These are phyloP conservation scores for Morone saxatilis DNA, from an alignment of 2,113 vertebrate species.

Conservation along the genomic window DNA sequence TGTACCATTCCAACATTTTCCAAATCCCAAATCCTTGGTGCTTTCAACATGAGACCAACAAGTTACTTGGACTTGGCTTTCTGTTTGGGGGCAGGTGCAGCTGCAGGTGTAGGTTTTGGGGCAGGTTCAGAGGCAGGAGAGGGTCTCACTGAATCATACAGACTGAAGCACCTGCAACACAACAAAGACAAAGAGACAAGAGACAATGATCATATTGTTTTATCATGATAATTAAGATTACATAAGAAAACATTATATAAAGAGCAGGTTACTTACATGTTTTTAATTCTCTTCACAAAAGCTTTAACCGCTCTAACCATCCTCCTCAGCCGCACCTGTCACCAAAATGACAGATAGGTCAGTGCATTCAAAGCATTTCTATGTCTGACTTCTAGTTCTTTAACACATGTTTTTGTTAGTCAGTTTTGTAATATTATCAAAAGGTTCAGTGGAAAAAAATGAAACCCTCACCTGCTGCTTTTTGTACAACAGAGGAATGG, in stretches of 20 bases:
- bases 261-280: constrained; percentile 83
- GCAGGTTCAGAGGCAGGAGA: constrained; percentile 39
- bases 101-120: constrained; percentile 47
- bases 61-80: constrained; percentile 84
- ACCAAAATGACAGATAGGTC: constrained; percentile 9
- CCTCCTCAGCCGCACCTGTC: constrained; percentile 89
- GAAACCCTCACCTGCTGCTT: constrained; percentile 88
- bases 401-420: too few species aligned
- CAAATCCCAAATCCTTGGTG: constrained; percentile 45
- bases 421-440: not conserved
- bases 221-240: not conserved
- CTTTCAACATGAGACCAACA: not conserved
- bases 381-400: not conserved
- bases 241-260: not conserved
- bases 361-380: constrained; percentile 18
- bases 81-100: constrained; percentile 67
- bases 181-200: not conserved
- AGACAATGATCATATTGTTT: not conserved
- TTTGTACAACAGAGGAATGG: constrained; percentile 90
- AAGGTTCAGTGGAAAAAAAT: not conserved
- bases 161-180: constrained; percentile 68
- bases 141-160: constrained; percentile 63
- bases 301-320: constrained; percentile 81
- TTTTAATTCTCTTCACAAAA: constrained; percentile 86
- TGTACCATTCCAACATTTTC: constrained; percentile 59